These are phyloP conservation scores for Heteropelma amictum DNA, from an alignment of 2,888 invertebrate genomes.

Conservation along the genomic window DNA sequence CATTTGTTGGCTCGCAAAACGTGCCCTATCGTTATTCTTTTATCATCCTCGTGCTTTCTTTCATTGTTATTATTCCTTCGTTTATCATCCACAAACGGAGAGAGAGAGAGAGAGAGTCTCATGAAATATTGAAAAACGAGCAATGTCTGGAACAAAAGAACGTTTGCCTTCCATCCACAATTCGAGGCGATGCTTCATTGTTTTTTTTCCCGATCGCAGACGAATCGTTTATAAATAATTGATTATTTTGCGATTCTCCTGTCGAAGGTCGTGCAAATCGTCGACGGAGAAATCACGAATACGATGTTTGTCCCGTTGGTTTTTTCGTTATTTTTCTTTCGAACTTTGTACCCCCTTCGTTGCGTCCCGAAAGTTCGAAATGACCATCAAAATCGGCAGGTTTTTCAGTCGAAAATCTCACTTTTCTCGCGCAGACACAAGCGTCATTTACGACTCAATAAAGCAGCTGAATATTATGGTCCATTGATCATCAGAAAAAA, in stretches of 20 bases:
- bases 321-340: no score
- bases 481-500: no score
- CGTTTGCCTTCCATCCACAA: neutral
- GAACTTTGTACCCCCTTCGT: no score
- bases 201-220: neutral
- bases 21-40: neutral
- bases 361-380: no score
- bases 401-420: no score
- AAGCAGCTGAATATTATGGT: no score
- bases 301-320: no score
- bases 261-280: neutral
- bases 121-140: constrained; percentile 28
- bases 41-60: neutral
- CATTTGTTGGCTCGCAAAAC: neutral
- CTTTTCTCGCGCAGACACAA: no score
- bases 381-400: no score
- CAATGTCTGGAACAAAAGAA: constrained; percentile 14
- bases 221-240: constrained; percentile 11
- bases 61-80: neutral
- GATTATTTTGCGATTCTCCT: neutral
- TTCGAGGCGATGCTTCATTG: neutral
- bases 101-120: neutral
- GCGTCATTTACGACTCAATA: no score
- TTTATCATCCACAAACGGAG: neutral
- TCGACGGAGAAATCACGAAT: no score